phyloP scores from a whole-genome alignment of 1,140 invertebrate species.

The Tribolium castaneum region DNA sequence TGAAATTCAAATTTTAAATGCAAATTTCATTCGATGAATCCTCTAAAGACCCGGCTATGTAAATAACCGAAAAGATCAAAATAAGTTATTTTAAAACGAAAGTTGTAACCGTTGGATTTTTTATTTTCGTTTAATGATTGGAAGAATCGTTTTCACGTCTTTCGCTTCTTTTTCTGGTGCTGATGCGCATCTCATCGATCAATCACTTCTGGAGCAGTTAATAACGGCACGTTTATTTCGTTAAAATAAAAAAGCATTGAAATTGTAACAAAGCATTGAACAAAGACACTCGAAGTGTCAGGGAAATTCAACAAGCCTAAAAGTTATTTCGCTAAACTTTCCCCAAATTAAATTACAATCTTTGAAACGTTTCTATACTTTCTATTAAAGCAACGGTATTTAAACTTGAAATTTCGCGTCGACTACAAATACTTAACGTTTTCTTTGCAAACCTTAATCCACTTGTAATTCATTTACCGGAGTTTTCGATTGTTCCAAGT shows the following conservation, averaged over 20 bases:
- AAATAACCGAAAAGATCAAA: constrained; percentile 29
- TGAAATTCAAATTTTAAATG: constrained; percentile 25
- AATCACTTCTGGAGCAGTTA: neutral
- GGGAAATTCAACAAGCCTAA: too few species aligned
- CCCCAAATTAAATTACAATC: constrained; percentile 7
- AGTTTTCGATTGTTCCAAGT: neutral
- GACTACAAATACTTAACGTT: constrained; percentile 18
- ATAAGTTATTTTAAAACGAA: constrained; percentile 1
- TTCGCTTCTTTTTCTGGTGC: neutral
- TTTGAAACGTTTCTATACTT: too few species aligned
- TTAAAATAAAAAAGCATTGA: neutral
- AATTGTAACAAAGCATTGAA: too few species aligned
- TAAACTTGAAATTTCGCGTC: constrained; percentile 24
- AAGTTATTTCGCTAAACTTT: too few species aligned
- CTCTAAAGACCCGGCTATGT: constrained; percentile 8
- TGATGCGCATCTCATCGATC: constrained; percentile 24
- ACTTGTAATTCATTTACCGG: neutral
- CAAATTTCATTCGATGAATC: constrained; percentile 23
- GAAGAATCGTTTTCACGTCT: neutral
- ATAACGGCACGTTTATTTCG: constrained; percentile 19
- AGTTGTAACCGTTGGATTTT: neutral
- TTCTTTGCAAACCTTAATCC: neutral
- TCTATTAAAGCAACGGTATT: neutral
- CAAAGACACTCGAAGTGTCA: too few species aligned
- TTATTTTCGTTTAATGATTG: constrained; percentile 1